Percentiles rank a stretch among this genome's conserved stretches.
phyloP scores from a whole-genome alignment of 1,140 invertebrate genomes.

The Schmidtea mediterranea region DNA sequence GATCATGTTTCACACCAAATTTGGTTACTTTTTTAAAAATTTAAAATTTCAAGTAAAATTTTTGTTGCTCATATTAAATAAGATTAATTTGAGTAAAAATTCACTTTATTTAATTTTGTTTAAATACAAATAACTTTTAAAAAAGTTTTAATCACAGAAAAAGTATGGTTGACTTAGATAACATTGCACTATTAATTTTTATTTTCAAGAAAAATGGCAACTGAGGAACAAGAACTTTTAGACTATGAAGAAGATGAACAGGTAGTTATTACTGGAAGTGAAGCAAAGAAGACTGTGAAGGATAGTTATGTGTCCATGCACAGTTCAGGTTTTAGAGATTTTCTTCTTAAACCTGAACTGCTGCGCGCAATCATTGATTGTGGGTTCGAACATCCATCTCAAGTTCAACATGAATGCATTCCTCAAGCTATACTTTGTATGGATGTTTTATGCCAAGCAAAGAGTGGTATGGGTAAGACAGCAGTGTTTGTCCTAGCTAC shows the following conservation, averaged over 20 bases:
- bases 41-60: no score
- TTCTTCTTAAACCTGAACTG: slow-evolving; percentile 84
- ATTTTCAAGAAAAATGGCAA: no score
- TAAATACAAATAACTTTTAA: no score
- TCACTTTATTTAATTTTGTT: no score
- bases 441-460: slow-evolving; percentile 96
- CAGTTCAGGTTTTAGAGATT: slow-evolving; percentile 49
- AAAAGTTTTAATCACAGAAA: no score
- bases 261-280: slow-evolving; percentile 15
- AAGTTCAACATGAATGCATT: slow-evolving; percentile 31
- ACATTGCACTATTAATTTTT: no score
- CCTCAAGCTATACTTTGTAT: slow-evolving; percentile 63
- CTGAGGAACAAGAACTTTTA: slow-evolving; percentile 16
- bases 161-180: no score
- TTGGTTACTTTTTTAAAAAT: no score
- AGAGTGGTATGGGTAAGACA: slow-evolving; percentile 99
- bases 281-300: slow-evolving; percentile 17
- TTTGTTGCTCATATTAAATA: no score
- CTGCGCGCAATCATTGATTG: slow-evolving; percentile 88
- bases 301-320: slow-evolving; percentile 85
- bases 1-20: no score
- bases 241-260: slow-evolving; percentile 24
- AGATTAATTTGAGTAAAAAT: no score
- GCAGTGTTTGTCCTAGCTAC: slow-evolving; percentile 95
- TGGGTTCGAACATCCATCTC: slow-evolving; percentile 97